Percentiles rank a stretch among this genome's conserved stretches.
Evolutionary conservation across 2,113 vertebrate genomes (phyloP).

Genomic region (Ochotona princeps): DNA sequence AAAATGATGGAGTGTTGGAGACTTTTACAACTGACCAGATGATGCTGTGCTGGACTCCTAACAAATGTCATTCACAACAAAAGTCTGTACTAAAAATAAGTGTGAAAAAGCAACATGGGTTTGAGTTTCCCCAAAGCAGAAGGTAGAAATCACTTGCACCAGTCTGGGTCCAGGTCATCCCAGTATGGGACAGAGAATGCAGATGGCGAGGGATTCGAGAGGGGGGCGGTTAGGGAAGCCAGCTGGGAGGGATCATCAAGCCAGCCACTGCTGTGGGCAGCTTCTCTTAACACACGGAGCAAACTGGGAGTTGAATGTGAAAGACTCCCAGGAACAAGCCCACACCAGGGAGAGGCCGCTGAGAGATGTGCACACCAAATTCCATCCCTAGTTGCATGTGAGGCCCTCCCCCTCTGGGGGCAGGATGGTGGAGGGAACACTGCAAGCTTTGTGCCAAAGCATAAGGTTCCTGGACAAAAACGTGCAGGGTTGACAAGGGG

Average conservation of each 20-base stretch:
- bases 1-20: neutral
- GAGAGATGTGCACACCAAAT: neutral
- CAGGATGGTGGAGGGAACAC: neutral
- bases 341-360: neutral
- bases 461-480: neutral
- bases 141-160: neutral
- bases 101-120: neutral
- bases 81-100: neutral
- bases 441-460: neutral
- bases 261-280: neutral
- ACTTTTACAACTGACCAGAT: neutral
- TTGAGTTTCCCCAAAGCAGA: neutral
- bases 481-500: neutral
- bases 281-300: neutral
- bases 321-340: neutral
- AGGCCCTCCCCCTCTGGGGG: neutral
- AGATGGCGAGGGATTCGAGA: neutral
- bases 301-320: neutral
- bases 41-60: neutral
- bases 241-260: too few relatives aligned
- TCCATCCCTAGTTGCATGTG: neutral
- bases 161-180: neutral
- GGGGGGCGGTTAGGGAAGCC: too few relatives aligned
- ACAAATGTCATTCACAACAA: neutral
- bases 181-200: neutral